Percentiles rank a stretch among this genome's conserved stretches.
These are phyloP conservation scores for Octomys mimax DNA, from an alignment of 2,797 vertebrate species.

Conservation along the genomic window DNA sequence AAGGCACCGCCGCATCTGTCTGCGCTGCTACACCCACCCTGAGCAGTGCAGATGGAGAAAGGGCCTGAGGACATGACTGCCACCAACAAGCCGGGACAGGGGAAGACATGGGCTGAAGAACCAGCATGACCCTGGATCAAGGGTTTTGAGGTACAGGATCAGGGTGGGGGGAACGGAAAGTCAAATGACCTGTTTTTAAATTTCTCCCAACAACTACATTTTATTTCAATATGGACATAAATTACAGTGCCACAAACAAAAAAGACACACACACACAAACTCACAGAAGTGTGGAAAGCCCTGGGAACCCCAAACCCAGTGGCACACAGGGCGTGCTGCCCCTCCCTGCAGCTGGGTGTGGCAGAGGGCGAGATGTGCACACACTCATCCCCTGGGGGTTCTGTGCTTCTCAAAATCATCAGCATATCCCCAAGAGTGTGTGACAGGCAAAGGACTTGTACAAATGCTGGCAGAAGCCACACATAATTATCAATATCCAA, in stretches of 20 bases:
- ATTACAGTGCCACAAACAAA: background rate
- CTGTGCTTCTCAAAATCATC: background rate
- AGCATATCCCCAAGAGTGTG: background rate
- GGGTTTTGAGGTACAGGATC: background rate
- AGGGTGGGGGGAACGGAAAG: too few species aligned
- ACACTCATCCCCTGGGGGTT: background rate
- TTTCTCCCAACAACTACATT: background rate
- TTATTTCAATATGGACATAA: background rate
- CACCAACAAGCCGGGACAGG: background rate
- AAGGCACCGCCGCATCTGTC: background rate
- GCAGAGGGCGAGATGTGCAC: background rate
- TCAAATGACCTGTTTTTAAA: background rate
- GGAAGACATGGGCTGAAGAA: background rate
- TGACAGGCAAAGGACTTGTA: background rate
- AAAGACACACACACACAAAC: background rate
- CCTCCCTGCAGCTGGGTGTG: background rate
- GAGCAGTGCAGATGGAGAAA: fast-evolving
- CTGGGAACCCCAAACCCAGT: background rate
- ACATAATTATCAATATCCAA: background rate
- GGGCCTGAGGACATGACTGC: background rate
- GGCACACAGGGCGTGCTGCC: fast-evolving
- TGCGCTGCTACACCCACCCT: background rate
- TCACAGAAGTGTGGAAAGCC: background rate
- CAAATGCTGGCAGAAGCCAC: background rate
- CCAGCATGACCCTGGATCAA: background rate